phyloP scores from a whole-genome alignment of 2,888 invertebrate genomes.

The Pollenia amentaria region DNA sequence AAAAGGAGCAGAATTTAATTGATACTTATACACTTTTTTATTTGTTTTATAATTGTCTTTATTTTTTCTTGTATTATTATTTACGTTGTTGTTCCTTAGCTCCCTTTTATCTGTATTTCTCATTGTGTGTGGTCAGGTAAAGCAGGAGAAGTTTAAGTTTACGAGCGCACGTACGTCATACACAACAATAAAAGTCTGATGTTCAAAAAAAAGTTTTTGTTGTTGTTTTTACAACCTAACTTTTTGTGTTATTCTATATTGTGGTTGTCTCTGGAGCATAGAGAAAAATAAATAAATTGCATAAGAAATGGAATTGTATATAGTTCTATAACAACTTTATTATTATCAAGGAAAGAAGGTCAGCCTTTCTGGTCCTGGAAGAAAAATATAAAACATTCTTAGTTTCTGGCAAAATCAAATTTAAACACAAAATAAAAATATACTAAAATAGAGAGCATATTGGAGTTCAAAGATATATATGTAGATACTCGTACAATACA shows the following conservation, averaged over 20 bases:
- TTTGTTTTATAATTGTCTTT: constrained; percentile 33
- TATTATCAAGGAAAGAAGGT: background rate
- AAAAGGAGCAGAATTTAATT: constrained; percentile 9
- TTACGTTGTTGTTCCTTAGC: background rate
- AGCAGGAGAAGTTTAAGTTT: constrained; percentile 7
- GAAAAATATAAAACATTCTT: no score
- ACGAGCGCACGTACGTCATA: no score
- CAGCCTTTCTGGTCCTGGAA: no score
- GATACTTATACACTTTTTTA: constrained; percentile 23
- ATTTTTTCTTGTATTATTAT: background rate
- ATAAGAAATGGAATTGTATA: background rate
- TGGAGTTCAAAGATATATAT: no score
- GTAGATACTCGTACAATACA: no score
- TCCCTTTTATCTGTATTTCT: background rate
- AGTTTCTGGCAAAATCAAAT: no score
- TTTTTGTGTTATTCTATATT: constrained; percentile 5
- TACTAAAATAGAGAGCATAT: no score
- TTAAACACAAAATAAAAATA: no score
- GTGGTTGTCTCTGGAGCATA: constrained; percentile 28
- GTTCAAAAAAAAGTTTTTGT: background rate
- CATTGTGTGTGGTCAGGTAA: constrained; percentile 26
- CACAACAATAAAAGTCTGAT: constrained; percentile 8
- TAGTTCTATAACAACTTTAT: background rate
- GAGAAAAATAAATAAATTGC: background rate
- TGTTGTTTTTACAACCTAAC: background rate